These are phyloP conservation scores for Carpatolechia fugitivella DNA, from an alignment of 2,888 invertebrate genomes.

Conservation along the genomic window DNA sequence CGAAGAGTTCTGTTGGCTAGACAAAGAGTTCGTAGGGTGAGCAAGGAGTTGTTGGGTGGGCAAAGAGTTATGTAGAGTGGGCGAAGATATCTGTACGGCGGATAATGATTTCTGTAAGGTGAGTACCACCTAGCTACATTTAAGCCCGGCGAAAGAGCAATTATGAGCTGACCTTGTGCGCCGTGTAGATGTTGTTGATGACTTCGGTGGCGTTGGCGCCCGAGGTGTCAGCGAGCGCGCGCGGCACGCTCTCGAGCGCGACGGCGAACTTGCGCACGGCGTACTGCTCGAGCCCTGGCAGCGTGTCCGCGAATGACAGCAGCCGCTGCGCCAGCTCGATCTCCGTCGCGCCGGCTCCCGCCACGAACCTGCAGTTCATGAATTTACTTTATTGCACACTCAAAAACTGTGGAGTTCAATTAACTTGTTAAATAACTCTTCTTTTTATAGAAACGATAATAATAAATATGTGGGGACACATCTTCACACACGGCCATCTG, in stretches of 20 bases:
- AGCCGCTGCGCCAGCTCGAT: slow-evolving; percentile 94
- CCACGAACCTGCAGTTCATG: slow-evolving; percentile 80
- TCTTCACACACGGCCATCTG: too few species aligned
- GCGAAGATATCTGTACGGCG: too few species aligned
- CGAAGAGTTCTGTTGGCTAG: too few species aligned
- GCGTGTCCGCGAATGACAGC: slow-evolving; percentile 91
- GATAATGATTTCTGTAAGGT: too few species aligned
- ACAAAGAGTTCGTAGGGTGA: too few species aligned
- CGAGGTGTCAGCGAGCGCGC: slow-evolving; percentile 95
- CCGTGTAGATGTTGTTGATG: slow-evolving; percentile 92
- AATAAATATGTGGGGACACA: too few species aligned
- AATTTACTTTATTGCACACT: background rate
- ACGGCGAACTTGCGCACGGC: slow-evolving; percentile 95
- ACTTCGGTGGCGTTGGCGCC: slow-evolving; percentile 93
- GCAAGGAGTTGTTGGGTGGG: too few species aligned
- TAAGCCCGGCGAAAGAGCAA: too few species aligned
- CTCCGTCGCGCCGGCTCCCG: slow-evolving; percentile 98
- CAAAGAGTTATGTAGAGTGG: too few species aligned
- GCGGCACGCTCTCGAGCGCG: slow-evolving; percentile 94
- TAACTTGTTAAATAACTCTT: too few species aligned
- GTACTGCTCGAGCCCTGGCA: slow-evolving; percentile 98
- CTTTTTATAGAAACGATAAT: too few species aligned
- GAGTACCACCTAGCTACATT: too few species aligned
- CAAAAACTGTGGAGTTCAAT: background rate
- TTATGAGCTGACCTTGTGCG: slow-evolving; percentile 84